Evolutionary conservation across 1,140 invertebrate genomes (phyloP).

Genomic region (Saccostrea echinata): DNA sequence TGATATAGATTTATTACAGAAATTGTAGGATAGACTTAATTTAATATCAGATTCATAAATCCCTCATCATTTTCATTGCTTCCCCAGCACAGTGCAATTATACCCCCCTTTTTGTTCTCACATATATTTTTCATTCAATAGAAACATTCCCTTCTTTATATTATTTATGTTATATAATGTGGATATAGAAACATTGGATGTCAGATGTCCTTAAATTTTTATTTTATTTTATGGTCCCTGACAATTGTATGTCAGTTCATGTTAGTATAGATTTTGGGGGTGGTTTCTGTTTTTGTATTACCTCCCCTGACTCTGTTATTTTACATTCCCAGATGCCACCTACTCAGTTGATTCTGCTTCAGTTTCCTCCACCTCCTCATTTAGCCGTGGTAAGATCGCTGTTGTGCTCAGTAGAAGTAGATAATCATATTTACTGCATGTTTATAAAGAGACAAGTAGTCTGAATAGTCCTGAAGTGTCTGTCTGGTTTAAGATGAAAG

Average conservation of each 20-base stretch:
- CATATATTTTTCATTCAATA: neutral
- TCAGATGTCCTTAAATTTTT: neutral
- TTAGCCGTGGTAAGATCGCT: conserved; percentile 55
- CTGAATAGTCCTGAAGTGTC: neutral
- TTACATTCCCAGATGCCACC: conserved; percentile 34
- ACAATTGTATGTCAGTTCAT: too few relatives aligned
- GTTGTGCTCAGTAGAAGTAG: conserved; percentile 6
- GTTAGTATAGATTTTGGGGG: too few relatives aligned
- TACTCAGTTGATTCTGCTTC: conserved; percentile 57
- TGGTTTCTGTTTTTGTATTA: neutral
- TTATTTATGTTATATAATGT: neutral
- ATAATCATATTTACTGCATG: neutral
- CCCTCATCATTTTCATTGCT: neutral
- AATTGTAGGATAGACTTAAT: neutral
- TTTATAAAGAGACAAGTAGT: neutral
- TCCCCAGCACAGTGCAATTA: neutral
- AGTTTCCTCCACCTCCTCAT: conserved; percentile 54
- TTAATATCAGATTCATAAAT: neutral
- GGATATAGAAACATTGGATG: neutral
- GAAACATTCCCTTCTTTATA: neutral
- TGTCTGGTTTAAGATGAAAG: neutral
- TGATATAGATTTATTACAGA: neutral
- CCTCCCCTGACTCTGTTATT: neutral
- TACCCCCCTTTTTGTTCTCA: neutral
- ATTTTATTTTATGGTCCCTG: too few relatives aligned